Percentiles rank a stretch among this genome's conserved stretches.
Evolutionary conservation across 2,888 invertebrate genomes (phyloP).

Genomic region (Caenorhabditis zanzibari): DNA sequence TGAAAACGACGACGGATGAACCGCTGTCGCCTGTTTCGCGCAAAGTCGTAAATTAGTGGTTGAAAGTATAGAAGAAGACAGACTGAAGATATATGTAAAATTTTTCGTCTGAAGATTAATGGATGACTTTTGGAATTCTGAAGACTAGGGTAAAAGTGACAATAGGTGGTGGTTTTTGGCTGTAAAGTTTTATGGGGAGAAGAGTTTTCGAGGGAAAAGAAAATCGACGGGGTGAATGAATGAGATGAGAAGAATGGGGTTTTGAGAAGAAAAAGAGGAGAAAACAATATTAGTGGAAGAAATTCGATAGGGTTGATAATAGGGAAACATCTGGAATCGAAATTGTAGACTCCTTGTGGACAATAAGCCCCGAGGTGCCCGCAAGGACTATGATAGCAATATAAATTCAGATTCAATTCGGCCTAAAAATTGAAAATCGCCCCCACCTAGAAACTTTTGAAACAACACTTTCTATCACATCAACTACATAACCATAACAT

Average conservation of each 20-base stretch:
- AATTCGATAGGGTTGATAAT: background rate
- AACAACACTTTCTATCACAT: background rate
- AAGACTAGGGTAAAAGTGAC: background rate
- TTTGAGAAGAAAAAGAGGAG: conserved; percentile 6
- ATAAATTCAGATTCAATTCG: too few relatives aligned
- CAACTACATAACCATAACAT: conserved; percentile 20
- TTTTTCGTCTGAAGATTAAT: conserved; percentile 48
- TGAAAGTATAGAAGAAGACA: background rate
- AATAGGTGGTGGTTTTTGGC: background rate
- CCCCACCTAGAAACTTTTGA: background rate
- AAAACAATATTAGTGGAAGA: background rate
- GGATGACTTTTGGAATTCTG: conserved; percentile 15
- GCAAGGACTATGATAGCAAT: too few relatives aligned
- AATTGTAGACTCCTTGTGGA: too few relatives aligned
- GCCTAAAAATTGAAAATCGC: too few relatives aligned
- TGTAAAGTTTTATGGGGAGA: conserved; percentile 59
- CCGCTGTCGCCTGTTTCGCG: conserved; percentile 25
- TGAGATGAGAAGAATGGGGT: conserved; percentile 21
- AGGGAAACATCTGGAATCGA: too few relatives aligned
- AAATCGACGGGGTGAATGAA: background rate
- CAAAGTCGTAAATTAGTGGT: conserved; percentile 59
- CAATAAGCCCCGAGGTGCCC: too few relatives aligned
- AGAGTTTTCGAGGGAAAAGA: conserved; percentile 20
- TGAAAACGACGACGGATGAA: conserved; percentile 23
- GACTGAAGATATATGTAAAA: conserved; percentile 23